These are phyloP conservation scores for Halictus ligatus DNA, from an alignment of 2,888 invertebrate species.

Conservation along the genomic window DNA sequence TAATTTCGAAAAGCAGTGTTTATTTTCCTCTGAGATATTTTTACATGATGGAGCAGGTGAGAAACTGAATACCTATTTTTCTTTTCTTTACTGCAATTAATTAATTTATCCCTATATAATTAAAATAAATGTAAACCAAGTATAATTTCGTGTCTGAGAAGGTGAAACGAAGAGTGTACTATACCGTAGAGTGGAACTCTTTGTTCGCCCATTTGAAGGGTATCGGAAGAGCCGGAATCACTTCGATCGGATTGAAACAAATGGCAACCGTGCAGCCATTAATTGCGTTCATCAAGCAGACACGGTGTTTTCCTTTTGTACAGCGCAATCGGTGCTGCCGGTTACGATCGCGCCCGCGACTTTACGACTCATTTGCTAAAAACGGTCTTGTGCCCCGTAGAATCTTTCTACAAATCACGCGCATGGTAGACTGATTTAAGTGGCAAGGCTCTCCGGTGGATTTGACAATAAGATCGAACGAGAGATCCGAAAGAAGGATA, in stretches of 20 bases:
- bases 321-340: slow-evolving; percentile 5
- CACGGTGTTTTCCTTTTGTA: slow-evolving; percentile 21
- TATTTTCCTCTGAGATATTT: neutral
- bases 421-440: slow-evolving; percentile 73
- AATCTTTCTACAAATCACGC: slow-evolving; percentile 68
- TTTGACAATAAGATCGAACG: slow-evolving; percentile 75
- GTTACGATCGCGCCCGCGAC: slow-evolving; percentile 23
- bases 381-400: slow-evolving; percentile 35
- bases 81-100: no score
- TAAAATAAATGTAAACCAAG: neutral
- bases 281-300: slow-evolving; percentile 27
- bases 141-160: neutral
- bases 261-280: neutral
- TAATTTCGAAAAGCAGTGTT: neutral
- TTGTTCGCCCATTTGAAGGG: neutral
- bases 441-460: slow-evolving; percentile 64
- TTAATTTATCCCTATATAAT: neutral
- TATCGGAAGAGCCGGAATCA: neutral
- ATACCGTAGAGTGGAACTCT: neutral
- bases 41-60: neutral
- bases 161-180: neutral
- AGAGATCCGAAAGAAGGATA: slow-evolving; percentile 68
- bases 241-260: slow-evolving; percentile 5
- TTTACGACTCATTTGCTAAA: slow-evolving; percentile 57
- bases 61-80: neutral